Evolutionary conservation across 2,888 invertebrate genomes (phyloP), one percentile per base, ranked within the genome.

Genomic region (Phortica okadai): DNA sequence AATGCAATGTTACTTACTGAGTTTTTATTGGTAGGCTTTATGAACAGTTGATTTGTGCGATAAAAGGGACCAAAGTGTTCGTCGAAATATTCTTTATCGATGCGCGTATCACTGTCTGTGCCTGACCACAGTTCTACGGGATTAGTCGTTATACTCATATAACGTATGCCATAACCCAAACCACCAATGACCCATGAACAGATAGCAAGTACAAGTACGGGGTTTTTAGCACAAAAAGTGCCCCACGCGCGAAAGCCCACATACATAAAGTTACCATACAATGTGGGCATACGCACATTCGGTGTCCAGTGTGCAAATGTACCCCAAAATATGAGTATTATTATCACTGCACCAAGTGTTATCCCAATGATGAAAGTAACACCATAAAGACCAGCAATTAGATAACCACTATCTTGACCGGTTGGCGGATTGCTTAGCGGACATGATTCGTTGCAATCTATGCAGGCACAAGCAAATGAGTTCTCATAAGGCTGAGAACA

Each of bases 91-190:
- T 96, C 94, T 89, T 97, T 96, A 88, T 99, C 97, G 59, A 93
- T 89, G 77, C 98, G 93, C 54, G 97, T 95, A 78, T 94, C 93
- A 83, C 97, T 97, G 42, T 93, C 91, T 1, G 96, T 95, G 0
- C 97, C 93, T 0, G 98, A 97, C 99, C 99, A 99, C 64, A 99
- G 93, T 89, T 99, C 96, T 1, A 98, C 95, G 0, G 99, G 98
- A 90, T 98, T 95, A 0, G 97, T 95, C 0, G 97, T 97, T 0
- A 99, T 93, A 78, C 94, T 91, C 80, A 98, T 91, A 75, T 92
- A 92, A 0, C 92, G 76, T 10, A 95, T 92, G n/a, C 98, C 98
- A 81, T 93, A 94, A 4, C 94, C 92, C 77, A 97, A 91, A 0
- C 92, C 89, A 2, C 69, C 87, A 42, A 94, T 92, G 1, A 95